A percentile compares a stretch with the other conserved stretches of the same genome.
phyloP scores from a whole-genome alignment of 2,797 vertebrate species.

The Notolepis coatsorum region DNA sequence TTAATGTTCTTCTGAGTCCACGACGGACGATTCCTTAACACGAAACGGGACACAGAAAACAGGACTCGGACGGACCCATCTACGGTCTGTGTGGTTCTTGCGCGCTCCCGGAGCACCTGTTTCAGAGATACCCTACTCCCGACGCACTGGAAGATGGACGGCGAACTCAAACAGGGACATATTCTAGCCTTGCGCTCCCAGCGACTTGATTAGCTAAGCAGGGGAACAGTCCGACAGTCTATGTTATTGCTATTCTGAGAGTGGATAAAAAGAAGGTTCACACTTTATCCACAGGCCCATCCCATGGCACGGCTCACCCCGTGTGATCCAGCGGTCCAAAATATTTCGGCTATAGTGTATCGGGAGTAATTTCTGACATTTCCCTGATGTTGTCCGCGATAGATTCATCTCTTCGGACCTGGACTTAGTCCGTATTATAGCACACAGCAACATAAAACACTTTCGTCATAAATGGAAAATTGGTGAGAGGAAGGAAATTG shows the following conservation, averaged over 20 bases:
- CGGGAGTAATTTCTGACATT: no score
- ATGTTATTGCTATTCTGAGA: neutral
- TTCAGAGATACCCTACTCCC: no score
- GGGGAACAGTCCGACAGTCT: no score
- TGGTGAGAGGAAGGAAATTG: slow-evolving; percentile 55
- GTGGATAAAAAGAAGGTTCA: neutral
- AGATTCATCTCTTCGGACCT: no score
- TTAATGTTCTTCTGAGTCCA: no score
- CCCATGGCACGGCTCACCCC: neutral
- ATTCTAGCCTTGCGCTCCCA: neutral
- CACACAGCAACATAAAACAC: slow-evolving; percentile 48
- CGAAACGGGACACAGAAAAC: no score
- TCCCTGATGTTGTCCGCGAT: slow-evolving; percentile 33
- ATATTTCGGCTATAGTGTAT: neutral
- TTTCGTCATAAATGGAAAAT: slow-evolving; percentile 49
- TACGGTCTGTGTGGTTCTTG: slow-evolving; percentile 18
- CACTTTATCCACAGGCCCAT: neutral
- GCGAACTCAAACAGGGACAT: neutral
- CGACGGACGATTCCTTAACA: no score
- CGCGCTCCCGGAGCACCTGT: slow-evolving; percentile 31
- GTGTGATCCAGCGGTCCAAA: neutral
- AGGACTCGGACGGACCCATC: no score
- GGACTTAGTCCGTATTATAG: slow-evolving; percentile 63
- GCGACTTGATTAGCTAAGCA: no score
- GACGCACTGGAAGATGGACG: neutral